These are phyloP conservation scores for Girardia tigrina DNA, from an alignment of 2,888 invertebrate species.

Conservation along the genomic window DNA sequence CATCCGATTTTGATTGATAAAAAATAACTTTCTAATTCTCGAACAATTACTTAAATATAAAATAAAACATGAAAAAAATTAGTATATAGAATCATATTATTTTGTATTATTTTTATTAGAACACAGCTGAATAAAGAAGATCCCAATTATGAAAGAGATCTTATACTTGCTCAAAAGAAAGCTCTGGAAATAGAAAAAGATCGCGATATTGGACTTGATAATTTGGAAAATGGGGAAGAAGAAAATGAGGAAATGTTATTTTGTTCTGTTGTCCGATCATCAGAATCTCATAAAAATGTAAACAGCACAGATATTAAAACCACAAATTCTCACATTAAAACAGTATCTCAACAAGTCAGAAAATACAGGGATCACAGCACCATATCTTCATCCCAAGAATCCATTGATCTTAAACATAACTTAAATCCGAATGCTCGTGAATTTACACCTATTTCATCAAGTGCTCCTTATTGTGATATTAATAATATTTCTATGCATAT, in stretches of 20 bases:
- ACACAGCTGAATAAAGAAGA: not conserved
- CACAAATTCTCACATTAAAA: not conserved
- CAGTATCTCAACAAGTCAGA: not conserved
- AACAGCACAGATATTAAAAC: not conserved
- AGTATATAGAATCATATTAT: no score
- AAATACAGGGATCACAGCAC: not conserved
- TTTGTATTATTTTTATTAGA: conserved; percentile 3
- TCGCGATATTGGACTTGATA: not conserved
- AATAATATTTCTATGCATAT: conserved; percentile 13
- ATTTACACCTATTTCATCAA: conserved; percentile 9
- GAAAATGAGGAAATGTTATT: conserved; percentile 19
- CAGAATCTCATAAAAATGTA: not conserved
- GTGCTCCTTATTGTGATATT: conserved; percentile 12
- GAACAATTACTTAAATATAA: no score
- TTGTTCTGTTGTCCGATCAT: not conserved
- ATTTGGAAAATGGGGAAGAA: conserved; percentile 9
- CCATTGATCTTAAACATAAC: not conserved
- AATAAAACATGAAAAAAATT: no score
- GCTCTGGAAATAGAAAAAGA: conserved; percentile 17
- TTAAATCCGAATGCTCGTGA: conserved; percentile 12
- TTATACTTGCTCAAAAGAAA: conserved; percentile 9
- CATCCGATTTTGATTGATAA: no score
- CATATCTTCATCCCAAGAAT: not conserved
- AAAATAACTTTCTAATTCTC: no score
- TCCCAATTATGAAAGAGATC: conserved; percentile 1